Conservation (phyloP, 2,888 invertebrate species). For the Anoplius nigerrimus region DNA sequence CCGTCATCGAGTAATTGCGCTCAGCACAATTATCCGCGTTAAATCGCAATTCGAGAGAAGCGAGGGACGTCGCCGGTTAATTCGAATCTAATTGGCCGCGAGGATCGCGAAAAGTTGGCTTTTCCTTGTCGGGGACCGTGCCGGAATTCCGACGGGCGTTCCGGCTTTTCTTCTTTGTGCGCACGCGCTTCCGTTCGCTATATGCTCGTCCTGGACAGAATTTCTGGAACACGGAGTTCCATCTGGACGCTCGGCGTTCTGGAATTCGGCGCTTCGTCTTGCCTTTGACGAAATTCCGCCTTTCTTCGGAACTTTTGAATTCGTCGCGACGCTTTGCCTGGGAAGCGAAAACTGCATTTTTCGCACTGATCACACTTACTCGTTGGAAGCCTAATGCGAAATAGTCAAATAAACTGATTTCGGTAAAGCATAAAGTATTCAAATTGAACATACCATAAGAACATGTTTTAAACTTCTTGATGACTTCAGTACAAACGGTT, state of each 20-base stretch:
- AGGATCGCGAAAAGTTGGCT: constrained; percentile 21
- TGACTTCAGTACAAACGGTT: too few species aligned
- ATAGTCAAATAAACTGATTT: too few species aligned
- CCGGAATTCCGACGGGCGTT: neutral
- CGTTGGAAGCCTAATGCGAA: too few species aligned
- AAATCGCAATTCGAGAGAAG: constrained; percentile 11
- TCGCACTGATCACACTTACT: too few species aligned
- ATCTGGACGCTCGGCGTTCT: neutral
- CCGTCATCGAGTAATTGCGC: constrained; percentile 16
- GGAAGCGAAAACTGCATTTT: too few species aligned
- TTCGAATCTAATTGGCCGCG: constrained; percentile 26
- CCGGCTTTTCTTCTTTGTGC: constrained; percentile 5
- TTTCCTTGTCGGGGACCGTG: constrained; percentile 12
- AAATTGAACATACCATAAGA: too few species aligned
- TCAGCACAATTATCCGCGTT: constrained; percentile 21
- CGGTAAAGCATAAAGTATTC: too few species aligned
- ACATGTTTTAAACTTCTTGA: too few species aligned
- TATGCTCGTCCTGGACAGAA: constrained; percentile 10
- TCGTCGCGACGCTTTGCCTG: too few species aligned
- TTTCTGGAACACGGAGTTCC: constrained; percentile 17
- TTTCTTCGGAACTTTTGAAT: too few species aligned
- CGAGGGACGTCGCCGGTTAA: constrained; percentile 13
- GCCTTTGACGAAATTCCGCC: too few species aligned
- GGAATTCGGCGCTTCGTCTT: too few species aligned
- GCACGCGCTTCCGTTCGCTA: neutral